Base-by-base conservation (phyloP, 2,113 vertebrate species). In the Paracanthobrama guichenoti region DNA sequence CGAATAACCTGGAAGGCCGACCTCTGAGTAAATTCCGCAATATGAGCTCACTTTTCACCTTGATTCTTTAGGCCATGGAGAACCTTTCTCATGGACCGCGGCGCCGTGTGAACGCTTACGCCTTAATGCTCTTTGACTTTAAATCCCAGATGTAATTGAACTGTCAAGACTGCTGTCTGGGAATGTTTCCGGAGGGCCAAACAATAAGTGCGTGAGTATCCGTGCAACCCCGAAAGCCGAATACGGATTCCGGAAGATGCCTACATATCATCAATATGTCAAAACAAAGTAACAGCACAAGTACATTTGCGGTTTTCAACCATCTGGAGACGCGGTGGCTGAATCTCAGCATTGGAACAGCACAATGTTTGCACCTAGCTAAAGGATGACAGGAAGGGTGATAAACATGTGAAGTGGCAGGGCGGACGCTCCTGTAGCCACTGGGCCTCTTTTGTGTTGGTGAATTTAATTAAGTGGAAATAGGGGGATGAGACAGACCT, bases 391-490 rank as follows among this genome's bases (percentile, higher is more conserved):
- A 82, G 82, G 91, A 90, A 44, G 78, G 85, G 85, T 89, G 90
- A 90, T 83, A 91, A 91, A 88, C 84, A 89, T 76, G 87, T 87
- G 64, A 82, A 83, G 85, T 86, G 90, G 85, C 86, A 88, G 85
- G 84, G 88, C 84, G 86, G 88, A 90, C 55, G n/a, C 82, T 60
- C 67, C 76, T 76, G 24, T 53, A 84, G 72, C n/a, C 60, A 88
- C 55, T 28, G 14, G 16, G 35, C 64, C 6, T 64, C 80, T 79
- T 72, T 66, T 39, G 76, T 78, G 81, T 76, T 86, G 81, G 83
- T 81, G 87, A 84, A 86, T 80, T 88, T 85, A 88, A 90, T 89
- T 88, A 90, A 90, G 88, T 90, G 86, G 80, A 89, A 89, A 86
- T 85, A 86, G 84, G 60, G 64, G 80, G 84, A 74, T 64, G 85